phyloP scores from a whole-genome alignment of 2,888 invertebrate genomes.

The Maniola hyperantus region DNA sequence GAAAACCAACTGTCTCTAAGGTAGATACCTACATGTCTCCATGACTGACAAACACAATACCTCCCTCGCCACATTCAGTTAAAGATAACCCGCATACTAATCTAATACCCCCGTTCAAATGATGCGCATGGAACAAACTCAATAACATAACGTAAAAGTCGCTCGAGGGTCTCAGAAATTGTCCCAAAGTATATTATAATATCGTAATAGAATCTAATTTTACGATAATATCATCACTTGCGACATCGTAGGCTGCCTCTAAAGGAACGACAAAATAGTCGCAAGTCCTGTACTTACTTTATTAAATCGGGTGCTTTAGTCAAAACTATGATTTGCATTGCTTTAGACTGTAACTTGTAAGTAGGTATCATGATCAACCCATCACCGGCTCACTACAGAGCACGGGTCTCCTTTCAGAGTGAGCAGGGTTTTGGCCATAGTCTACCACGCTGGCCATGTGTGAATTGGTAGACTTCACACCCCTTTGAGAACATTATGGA shows the following conservation, averaged over 20 bases:
- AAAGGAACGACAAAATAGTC: not conserved
- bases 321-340: no score
- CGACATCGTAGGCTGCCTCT: not conserved
- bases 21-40: no score
- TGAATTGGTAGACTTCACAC: no score
- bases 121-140: constrained; percentile 4
- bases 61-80: not conserved
- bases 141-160: constrained; percentile 3
- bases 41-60: not conserved
- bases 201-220: constrained; percentile 21
- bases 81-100: not conserved
- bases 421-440: no score
- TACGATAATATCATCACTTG: not conserved
- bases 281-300: not conserved
- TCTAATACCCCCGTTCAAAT: constrained; percentile 5
- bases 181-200: constrained; percentile 16
- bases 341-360: no score
- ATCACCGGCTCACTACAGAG: no score
- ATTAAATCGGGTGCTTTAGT: not conserved
- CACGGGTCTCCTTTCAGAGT: no score
- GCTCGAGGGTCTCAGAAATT: constrained; percentile 1
- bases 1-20: no score
- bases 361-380: no score
- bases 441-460: no score
- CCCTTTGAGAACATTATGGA: no score